Base-by-base conservation (phyloP, 2,888 invertebrate species). In the Amiota communis region DNA sequence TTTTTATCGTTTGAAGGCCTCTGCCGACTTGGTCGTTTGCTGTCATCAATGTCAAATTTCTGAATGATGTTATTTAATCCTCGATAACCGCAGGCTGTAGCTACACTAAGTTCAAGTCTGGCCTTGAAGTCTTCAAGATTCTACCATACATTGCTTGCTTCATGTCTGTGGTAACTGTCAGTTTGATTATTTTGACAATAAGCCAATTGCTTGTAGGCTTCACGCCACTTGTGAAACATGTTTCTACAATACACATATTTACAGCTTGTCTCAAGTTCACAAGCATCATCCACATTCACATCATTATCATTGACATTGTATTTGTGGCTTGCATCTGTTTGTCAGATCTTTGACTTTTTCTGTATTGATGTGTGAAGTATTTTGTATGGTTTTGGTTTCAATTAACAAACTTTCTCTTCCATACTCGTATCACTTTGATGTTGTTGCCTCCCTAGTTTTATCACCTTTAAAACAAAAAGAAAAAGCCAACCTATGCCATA, bases 321-420 rank as follows among this genome's bases (percentile, higher is more conserved):
- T n/a, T 63, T 46, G 46, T 63, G 13, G 36, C 63, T 15, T 36
- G 46, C 63, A 63, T 63, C 63, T 13, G 23, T 46, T 46, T 49
- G 47, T 15, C 65, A 46, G 12, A 8, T 53, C 13, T 10, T 23
- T 51, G 67, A 23, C 23, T 10, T 4, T 13, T n/a, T 15, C n/a
- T 67, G 49, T 20, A 51, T 11, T 68, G 67, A 68, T 47, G 67
- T 68, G 67, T 53, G 47, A 67, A 68, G 67, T 68, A 36, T 53
- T 63, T 15, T 59, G 59, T 59, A 59, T 53, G 67, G 67, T 53
- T 68, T 51, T 53, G 53, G 67, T 68, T 68, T 68, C 67, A 68
- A 68, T 68, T 68, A 68, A 68, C 53, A 51, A 53, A 23, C 67
- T 68, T 68, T 68, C 67, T 53, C 67, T 68, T 59, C 36, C 6